These are phyloP conservation scores for Neoascia interrupta DNA, from an alignment of 2,888 invertebrate genomes.

Conservation along the genomic window DNA sequence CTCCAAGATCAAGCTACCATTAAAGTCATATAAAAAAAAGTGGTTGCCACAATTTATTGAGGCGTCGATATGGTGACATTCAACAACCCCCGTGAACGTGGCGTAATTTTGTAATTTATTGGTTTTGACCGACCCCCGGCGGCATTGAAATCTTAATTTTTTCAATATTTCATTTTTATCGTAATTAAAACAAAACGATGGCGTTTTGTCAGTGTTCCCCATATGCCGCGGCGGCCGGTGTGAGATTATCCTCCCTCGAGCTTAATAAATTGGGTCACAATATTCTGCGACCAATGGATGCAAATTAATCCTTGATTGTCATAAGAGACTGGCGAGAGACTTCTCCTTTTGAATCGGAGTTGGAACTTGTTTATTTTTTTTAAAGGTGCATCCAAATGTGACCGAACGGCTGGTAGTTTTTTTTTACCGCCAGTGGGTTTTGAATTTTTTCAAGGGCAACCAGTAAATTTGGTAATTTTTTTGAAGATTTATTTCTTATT, in stretches of 20 bases:
- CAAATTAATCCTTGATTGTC: constrained; percentile 32
- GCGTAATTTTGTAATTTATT: constrained; percentile 40
- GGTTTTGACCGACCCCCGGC: constrained; percentile 26
- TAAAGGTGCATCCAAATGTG: constrained; percentile 22
- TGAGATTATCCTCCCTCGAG: constrained; percentile 20
- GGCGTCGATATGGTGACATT: constrained; percentile 37
- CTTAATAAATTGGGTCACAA: constrained; percentile 49
- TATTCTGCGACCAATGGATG: background rate
- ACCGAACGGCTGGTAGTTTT: constrained; percentile 17
- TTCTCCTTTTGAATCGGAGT: constrained; percentile 40
- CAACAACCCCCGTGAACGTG: constrained; percentile 52
- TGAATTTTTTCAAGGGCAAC: constrained; percentile 54
- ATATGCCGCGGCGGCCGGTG: no score
- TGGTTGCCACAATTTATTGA: constrained; percentile 11
- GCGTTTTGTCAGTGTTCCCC: no score
- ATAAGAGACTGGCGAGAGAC: background rate
- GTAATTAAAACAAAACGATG: no score
- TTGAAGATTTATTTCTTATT: constrained; percentile 1
- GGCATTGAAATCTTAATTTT: constrained; percentile 36
- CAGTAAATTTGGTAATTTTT: constrained; percentile 7
- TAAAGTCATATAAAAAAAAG: no score
- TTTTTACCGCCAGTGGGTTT: constrained; percentile 31
- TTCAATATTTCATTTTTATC: background rate
- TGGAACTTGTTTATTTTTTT: constrained; percentile 53
- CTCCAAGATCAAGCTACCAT: constrained; percentile 16